These are phyloP conservation scores for Engraulis encrasicolus DNA, from an alignment of 2,113 vertebrate genomes.

Conservation along the genomic window DNA sequence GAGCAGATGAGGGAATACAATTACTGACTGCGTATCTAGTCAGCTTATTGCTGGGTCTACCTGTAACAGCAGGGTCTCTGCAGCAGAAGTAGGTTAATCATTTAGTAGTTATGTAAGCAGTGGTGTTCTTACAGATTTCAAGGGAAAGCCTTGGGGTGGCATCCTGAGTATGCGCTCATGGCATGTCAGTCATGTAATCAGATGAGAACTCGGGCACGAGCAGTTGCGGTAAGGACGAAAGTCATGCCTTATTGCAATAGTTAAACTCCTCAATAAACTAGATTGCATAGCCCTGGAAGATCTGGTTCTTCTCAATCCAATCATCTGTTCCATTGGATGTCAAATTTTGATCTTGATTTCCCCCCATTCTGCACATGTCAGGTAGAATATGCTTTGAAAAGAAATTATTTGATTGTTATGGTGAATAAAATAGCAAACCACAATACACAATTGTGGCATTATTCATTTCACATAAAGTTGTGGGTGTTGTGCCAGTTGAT, in stretches of 20 bases:
- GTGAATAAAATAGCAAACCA: neutral
- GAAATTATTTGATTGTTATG: neutral
- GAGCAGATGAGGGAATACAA: neutral
- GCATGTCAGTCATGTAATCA: neutral
- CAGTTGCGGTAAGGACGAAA: neutral
- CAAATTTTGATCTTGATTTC: neutral
- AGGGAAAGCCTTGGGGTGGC: neutral
- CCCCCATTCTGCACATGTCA: neutral
- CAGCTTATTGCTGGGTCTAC: neutral
- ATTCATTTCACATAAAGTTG: neutral
- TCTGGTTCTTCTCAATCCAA: no score
- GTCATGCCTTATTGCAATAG: neutral
- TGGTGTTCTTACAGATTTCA: slow-evolving; percentile 19
- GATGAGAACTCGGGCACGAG: neutral
- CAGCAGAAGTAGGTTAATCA: slow-evolving; percentile 11
- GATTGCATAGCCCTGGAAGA: neutral
- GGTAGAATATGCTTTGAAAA: neutral
- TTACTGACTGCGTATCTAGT: neutral
- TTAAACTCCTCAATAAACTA: neutral
- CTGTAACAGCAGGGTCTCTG: neutral
- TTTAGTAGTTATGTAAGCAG: slow-evolving; percentile 13
- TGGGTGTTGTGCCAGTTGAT: no score
- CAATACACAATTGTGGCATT: neutral
- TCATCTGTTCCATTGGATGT: neutral
- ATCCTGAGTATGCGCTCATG: neutral